Conservation (phyloP, 2,797 vertebrate species). For the Rhynchotus rufescens region DNA sequence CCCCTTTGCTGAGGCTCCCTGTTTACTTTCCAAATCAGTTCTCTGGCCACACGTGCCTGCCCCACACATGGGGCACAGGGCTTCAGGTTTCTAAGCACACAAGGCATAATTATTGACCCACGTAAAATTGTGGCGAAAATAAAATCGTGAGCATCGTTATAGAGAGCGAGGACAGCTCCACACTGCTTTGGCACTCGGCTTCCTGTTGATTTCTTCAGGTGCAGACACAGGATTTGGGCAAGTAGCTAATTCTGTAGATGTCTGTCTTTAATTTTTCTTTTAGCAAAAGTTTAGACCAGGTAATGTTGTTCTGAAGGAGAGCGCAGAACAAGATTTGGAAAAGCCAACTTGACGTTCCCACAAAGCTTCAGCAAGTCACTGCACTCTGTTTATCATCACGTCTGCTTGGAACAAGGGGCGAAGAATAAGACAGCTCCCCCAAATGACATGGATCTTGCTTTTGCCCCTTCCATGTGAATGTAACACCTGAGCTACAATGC, state of each 20-base stretch:
- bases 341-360: not conserved
- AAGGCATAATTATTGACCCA: not conserved
- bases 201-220: not conserved
- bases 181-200: not conserved
- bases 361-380: not conserved
- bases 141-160: not conserved
- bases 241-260: not conserved
- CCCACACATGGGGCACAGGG: not conserved
- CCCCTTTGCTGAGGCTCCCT: not conserved
- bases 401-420: fast-evolving
- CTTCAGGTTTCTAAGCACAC: not conserved
- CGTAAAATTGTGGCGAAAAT: not conserved
- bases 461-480: not conserved
- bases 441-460: not conserved
- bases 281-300: not conserved
- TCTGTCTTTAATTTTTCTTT: not conserved
- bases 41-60: not conserved
- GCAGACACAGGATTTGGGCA: not conserved
- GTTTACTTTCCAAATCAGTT: not conserved
- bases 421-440: not conserved
- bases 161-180: not conserved
- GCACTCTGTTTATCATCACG: not conserved
- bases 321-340: not conserved
- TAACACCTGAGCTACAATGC: not conserved
- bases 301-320: not conserved